Conservation (phyloP, 37 sponge, comb jelly and placozoan species). For the Amphimedon queenslandica region DNA sequence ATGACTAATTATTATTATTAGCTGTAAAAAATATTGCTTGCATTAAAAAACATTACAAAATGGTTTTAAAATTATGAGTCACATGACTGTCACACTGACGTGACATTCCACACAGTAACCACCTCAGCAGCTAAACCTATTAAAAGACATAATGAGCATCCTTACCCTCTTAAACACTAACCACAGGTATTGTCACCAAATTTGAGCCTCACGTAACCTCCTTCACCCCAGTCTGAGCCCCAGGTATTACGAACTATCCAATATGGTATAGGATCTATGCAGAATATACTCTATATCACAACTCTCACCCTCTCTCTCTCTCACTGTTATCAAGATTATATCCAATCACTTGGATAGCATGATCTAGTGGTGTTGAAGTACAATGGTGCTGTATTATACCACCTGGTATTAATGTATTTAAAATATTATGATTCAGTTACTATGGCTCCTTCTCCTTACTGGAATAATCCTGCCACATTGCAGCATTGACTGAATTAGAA, state of each 20-base stretch:
- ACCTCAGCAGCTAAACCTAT: slow-evolving; percentile 8
- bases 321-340: slow-evolving; percentile 53
- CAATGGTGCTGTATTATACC: slow-evolving; percentile 88
- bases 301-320: not conserved
- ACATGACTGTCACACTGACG: no score
- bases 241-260: slow-evolving; percentile 88
- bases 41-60: no score
- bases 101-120: not conserved
- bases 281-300: not conserved
- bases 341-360: slow-evolving; percentile 83
- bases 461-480: slow-evolving; percentile 80
- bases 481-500: slow-evolving; percentile 73
- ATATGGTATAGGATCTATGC: slow-evolving; percentile 65
- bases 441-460: slow-evolving; percentile 26
- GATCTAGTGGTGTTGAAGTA: slow-evolving; percentile 32
- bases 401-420: slow-evolving; percentile 18
- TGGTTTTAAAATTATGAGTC: no score
- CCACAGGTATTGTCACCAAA: slow-evolving; percentile 72
- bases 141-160: not conserved
- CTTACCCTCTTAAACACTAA: slow-evolving; percentile 15
- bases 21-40: no score
- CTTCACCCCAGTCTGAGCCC: slow-evolving; percentile 78
- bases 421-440: not conserved
- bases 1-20: no score
- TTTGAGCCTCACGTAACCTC: slow-evolving; percentile 66